Conservation (phyloP, 2,888 invertebrate species). For the Tetropium fuscum region DNA sequence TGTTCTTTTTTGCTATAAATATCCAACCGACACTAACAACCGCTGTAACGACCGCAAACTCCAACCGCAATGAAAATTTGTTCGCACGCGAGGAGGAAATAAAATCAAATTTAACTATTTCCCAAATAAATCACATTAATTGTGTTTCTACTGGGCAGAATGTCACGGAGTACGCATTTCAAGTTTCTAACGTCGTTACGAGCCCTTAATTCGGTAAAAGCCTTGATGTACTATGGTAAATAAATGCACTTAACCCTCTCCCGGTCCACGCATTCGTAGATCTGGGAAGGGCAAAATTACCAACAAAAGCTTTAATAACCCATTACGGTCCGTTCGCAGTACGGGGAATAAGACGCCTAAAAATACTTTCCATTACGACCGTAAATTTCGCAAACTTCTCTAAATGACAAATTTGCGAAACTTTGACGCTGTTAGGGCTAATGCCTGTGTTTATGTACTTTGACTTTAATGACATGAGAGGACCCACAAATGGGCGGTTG, state of each 20-base stretch:
- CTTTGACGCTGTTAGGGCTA: conserved; percentile 9
- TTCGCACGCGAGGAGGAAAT: conserved; percentile 13
- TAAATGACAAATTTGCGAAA: conserved; percentile 8
- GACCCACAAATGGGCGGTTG: not conserved
- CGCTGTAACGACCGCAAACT: not conserved
- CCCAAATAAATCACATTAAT: conserved; percentile 24
- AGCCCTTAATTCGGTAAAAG: conserved; percentile 44
- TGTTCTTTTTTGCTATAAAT: conserved; percentile 16
- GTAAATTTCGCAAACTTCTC: conserved; percentile 4
- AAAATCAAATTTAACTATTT: conserved; percentile 26
- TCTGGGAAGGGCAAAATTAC: conserved; percentile 13
- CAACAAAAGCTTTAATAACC: conserved; percentile 11
- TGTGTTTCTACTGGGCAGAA: conserved; percentile 15
- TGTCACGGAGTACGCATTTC: conserved; percentile 42
- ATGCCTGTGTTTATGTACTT: conserved; percentile 7
- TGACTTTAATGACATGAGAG: conserved; percentile 1
- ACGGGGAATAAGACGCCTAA: not conserved
- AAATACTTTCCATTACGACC: conserved; percentile 8
- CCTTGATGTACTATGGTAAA: conserved; percentile 41
- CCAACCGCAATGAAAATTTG: conserved; percentile 1
- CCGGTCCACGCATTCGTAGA: conserved; percentile 15
- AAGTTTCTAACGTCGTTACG: conserved; percentile 43
- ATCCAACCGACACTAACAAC: conserved; percentile 14
- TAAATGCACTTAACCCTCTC: conserved; percentile 42
- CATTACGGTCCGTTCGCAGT: not conserved